Base-by-base conservation (phyloP, 2,888 invertebrate species). In the Pomacea canaliculata region DNA sequence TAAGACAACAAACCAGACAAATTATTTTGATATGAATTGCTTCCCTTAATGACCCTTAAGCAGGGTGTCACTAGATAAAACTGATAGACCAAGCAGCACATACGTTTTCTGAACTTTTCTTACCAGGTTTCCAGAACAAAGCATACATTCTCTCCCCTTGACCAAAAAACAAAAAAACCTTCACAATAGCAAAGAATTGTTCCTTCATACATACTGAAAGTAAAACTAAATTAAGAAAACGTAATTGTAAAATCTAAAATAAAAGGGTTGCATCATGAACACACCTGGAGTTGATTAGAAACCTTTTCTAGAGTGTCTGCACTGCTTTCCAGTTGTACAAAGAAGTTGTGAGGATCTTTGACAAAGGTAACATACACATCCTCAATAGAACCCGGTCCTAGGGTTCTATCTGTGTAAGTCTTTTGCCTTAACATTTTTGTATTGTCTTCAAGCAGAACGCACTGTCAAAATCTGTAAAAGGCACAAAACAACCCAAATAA, bases 351-450 rank as follows among this genome's bases (percentile, higher is more conserved):
- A 48, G 86, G 86, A 71, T 85, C 83, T 56, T 82, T 82, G 19
- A 87, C 83, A 79, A 87, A 86, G 9, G 86, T 85, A 18, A 87
- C 85, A 80, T 82, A 83, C 2, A 87, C 83, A 60, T 83, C 83
- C 70, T 85, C 84, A n/a, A 78, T 71, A 12, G 81, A 78, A 13
- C 85, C 86, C 16, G 78, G 59, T 8, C 70, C 67, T 46, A 83
- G 78, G 56, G 76, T 76, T 67, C 60, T 71, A 5, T 62, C 27
- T 12, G 67, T 49, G 48, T 56, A 77, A 37, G 72, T 70, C 23
- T 68, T 74, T 4, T 13, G 46, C 59, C 46, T 60, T 56, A 59
- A 69, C 74, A 74, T 74, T 46, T 60, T 73, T 63, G 1, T 3
- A 56, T 56, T 16, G 51, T 56, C 16, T 4, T 56, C 51, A 7